Evolutionary conservation across 2,113 vertebrate genomes (phyloP).

Genomic region (Osmerus mordax): DNA sequence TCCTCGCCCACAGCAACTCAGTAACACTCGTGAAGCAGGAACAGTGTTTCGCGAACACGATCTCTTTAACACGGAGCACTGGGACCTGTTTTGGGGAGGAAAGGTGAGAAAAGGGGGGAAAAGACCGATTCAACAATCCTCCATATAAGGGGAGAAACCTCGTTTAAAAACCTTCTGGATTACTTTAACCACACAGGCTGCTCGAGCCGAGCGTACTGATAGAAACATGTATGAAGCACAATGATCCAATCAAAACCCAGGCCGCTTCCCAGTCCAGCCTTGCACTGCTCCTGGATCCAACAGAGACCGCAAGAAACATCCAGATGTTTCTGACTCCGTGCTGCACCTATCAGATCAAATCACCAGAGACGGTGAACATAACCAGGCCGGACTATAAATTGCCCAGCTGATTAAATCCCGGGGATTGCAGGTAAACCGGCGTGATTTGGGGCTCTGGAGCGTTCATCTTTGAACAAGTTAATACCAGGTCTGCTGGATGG

Average conservation of each 20-base stretch:
- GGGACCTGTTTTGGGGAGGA: not conserved
- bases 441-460: conserved; percentile 54
- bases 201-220: not conserved
- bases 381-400: conserved; percentile 50
- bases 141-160: conserved; percentile 14
- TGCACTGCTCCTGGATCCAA: not conserved
- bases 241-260: not conserved
- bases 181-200: not conserved
- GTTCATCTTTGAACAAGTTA: conserved; percentile 60
- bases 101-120: not conserved
- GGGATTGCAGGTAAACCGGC: conserved; percentile 56
- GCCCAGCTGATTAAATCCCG: conserved; percentile 43
- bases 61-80: conserved; percentile 29
- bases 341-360: conserved; percentile 53
- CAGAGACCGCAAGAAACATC: conserved; percentile 9
- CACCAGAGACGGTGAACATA: conserved; percentile 48
- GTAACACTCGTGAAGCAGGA: conserved; percentile 30
- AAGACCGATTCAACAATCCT: not conserved
- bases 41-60: conserved; percentile 21
- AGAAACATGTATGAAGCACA: not conserved
- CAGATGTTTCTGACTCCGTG: not conserved
- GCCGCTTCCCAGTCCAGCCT: conserved; percentile 9
- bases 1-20: conserved; percentile 34
- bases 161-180: conserved; percentile 8
- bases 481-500: conserved; percentile 39